Evolutionary conservation across 2,888 invertebrate genomes (phyloP).

Genomic region (Tetropium fuscum): DNA sequence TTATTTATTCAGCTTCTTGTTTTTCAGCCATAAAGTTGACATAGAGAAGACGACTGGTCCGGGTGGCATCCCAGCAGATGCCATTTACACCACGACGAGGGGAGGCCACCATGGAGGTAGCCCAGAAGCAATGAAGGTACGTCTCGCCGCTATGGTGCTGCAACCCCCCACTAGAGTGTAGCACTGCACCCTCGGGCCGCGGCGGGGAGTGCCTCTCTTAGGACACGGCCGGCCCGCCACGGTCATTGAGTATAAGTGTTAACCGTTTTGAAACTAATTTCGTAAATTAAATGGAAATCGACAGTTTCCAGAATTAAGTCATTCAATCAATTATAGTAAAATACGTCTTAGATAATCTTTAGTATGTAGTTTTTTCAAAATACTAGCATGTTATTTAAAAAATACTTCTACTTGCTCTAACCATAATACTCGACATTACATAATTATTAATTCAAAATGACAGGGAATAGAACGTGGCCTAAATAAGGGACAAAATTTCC

Average conservation of each 20-base stretch:
- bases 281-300: background rate
- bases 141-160: conserved; percentile 89
- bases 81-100: conserved; percentile 74
- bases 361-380: too few relatives aligned
- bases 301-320: too few relatives aligned
- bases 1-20: conserved; percentile 6
- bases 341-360: too few relatives aligned
- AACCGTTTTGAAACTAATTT: conserved; percentile 56
- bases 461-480: too few relatives aligned
- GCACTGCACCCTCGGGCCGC: conserved; percentile 64
- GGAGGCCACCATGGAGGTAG: conserved; percentile 51
- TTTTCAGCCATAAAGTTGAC: conserved; percentile 62
- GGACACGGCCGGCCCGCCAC: conserved; percentile 60
- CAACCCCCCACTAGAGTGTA: conserved; percentile 90
- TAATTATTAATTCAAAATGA: too few relatives aligned
- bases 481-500: too few relatives aligned
- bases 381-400: too few relatives aligned
- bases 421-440: too few relatives aligned
- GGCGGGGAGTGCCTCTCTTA: conserved; percentile 46
- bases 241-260: conserved; percentile 65
- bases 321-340: too few relatives aligned
- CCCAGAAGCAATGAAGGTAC: conserved; percentile 88
- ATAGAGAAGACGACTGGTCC: conserved; percentile 66
- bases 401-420: too few relatives aligned
- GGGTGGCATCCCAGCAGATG: conserved; percentile 79